Percentiles rank a stretch among this genome's conserved stretches.
Conservation (phyloP, 2,797 vertebrate genomes). For the Melanotaenia boesemani region DNA sequence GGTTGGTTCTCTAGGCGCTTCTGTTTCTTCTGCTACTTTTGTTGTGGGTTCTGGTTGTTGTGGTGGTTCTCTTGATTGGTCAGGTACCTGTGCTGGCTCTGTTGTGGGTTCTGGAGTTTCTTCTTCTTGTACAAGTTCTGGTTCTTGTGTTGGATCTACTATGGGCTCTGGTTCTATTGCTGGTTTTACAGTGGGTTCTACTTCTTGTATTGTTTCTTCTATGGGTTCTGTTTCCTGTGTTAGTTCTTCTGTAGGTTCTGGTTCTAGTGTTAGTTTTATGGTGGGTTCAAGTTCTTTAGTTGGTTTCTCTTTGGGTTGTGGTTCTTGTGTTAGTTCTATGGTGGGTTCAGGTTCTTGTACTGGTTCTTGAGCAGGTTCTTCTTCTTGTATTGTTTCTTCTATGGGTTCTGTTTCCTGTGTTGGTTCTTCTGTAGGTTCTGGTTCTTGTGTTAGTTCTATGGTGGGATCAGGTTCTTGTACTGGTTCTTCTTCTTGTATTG, state of each 20-base stretch:
- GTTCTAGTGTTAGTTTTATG: not conserved
- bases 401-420: too few relatives aligned
- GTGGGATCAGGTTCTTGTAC: too few relatives aligned
- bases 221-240: not conserved
- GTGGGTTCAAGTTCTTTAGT: too few relatives aligned
- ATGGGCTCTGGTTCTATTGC: not conserved
- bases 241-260: not conserved
- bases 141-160: not conserved
- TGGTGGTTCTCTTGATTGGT: too few relatives aligned
- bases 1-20: too few relatives aligned
- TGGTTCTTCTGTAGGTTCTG: not conserved
- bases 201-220: not conserved
- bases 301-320: not conserved
- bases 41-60: too few relatives aligned
- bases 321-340: not conserved
- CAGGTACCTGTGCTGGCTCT: slow-evolving; percentile 1
- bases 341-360: too few relatives aligned
- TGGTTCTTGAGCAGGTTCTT: too few relatives aligned
- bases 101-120: not conserved
- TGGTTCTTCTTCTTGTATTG: too few relatives aligned
- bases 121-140: too few relatives aligned
- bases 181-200: not conserved
- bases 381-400: too few relatives aligned
- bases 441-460: not conserved
- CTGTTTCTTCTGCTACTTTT: too few relatives aligned